Percentiles rank a stretch among this genome's conserved stretches.
Evolutionary conservation across 2,888 invertebrate species (phyloP).

Genomic region (Prosopocoilus inquinatus): DNA sequence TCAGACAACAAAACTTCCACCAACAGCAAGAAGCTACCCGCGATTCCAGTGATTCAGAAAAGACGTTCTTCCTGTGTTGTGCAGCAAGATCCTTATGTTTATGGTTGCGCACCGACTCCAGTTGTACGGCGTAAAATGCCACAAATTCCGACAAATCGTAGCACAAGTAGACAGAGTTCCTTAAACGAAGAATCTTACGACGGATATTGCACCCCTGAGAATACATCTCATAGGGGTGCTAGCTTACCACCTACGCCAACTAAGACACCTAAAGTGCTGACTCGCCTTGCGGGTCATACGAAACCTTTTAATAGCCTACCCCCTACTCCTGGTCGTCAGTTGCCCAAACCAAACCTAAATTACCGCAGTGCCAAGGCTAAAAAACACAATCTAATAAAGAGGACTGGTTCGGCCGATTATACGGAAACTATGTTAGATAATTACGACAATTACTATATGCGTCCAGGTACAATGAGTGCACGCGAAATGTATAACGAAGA

Average conservation of each 20-base stretch:
- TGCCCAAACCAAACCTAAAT: constrained; percentile 50
- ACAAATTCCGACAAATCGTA: constrained; percentile 46
- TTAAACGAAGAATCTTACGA: constrained; percentile 41
- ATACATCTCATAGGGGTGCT: constrained; percentile 45
- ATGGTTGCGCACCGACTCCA: constrained; percentile 45
- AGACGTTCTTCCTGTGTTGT: constrained; percentile 44
- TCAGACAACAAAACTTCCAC: constrained; percentile 23
- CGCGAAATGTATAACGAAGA: constrained; percentile 61
- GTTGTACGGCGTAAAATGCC: constrained; percentile 47
- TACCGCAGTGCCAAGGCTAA: constrained; percentile 44
- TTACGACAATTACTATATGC: constrained; percentile 48
- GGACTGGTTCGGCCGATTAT: constrained; percentile 49
- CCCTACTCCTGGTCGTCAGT: constrained; percentile 56
- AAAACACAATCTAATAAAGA: constrained; percentile 43
- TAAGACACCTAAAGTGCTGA: constrained; percentile 44
- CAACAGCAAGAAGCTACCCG: constrained; percentile 50
- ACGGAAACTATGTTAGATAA: constrained; percentile 38
- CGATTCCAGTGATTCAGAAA: constrained; percentile 43
- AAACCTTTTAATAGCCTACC: constrained; percentile 50
- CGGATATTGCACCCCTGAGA: constrained; percentile 42
- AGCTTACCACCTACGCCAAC: constrained; percentile 51
- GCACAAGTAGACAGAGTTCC: constrained; percentile 46
- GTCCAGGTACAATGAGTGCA: constrained; percentile 47
- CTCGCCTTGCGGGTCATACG: constrained; percentile 29
- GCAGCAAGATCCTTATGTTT: constrained; percentile 38